Evolutionary conservation across 2,113 vertebrate genomes (phyloP).

Genomic region (Ardeotis arabs): DNA sequence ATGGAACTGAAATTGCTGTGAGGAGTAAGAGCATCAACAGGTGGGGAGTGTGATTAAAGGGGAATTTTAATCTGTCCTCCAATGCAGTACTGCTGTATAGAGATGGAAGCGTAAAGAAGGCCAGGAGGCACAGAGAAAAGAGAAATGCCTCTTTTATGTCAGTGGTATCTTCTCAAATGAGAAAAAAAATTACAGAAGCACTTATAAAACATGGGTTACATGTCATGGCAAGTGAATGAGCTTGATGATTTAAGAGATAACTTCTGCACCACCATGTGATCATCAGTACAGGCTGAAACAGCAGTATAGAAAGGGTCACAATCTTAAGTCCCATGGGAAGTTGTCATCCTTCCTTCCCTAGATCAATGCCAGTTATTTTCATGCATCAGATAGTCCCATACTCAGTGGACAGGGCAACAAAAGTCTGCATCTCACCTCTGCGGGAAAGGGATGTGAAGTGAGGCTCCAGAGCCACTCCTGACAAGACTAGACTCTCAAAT

Average conservation of each 20-base stretch:
- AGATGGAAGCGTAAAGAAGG: not conserved
- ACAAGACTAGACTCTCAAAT: not conserved
- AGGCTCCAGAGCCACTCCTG: not conserved
- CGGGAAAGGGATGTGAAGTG: not conserved
- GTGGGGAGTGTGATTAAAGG: not conserved
- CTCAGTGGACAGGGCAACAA: accelerated
- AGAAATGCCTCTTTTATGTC: not conserved
- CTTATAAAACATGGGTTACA: not conserved
- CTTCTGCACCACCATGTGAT: not conserved
- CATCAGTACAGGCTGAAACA: not conserved
- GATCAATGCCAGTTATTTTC: not conserved
- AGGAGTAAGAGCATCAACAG: not conserved
- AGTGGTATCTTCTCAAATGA: not conserved
- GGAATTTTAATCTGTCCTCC: not conserved
- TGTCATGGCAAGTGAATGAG: not conserved
- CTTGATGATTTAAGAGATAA: not conserved
- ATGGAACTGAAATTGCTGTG: not conserved
- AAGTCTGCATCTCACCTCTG: not conserved
- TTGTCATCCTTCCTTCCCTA: not conserved
- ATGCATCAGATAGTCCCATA: not conserved
- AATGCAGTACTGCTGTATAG: not conserved
- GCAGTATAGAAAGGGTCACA: not conserved
- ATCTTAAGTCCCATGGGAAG: not conserved
- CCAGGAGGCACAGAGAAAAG: not conserved
- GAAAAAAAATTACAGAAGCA: not conserved